A percentile compares a stretch with the other conserved stretches of the same genome.
Evolutionary conservation across 2,797 vertebrate species (phyloP).

Genomic region (Anableps anableps): DNA sequence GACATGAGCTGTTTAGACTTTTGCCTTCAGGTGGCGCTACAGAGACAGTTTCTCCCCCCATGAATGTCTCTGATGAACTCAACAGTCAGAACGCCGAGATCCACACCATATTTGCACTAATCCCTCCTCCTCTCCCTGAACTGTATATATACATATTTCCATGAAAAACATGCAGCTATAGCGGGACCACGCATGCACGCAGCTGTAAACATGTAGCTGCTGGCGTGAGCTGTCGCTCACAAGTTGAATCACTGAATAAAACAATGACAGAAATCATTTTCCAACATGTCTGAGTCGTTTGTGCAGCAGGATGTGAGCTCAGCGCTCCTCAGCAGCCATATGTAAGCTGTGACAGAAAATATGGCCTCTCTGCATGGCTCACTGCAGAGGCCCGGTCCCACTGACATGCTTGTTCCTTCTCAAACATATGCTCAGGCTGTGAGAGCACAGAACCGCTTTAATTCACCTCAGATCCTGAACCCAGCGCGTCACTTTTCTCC

Average conservation of each 20-base stretch:
- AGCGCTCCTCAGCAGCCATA: background rate
- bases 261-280: background rate
- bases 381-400: background rate
- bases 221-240: background rate
- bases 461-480: background rate
- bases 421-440: background rate
- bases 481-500: background rate
- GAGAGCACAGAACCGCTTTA: background rate
- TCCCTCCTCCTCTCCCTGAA: background rate
- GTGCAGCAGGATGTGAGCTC: background rate
- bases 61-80: no score
- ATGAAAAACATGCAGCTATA: background rate
- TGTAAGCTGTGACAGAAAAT: background rate
- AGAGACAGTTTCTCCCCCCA: background rate
- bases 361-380: constrained; percentile 1
- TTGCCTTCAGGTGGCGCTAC: background rate
- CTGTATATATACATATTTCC: background rate
- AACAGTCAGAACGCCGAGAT: no score
- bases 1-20: background rate
- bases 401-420: background rate
- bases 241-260: background rate
- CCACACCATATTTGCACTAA: background rate
- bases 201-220: background rate
- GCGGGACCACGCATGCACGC: background rate
- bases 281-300: background rate